Evolutionary conservation across 2,888 invertebrate species (phyloP).

Genomic region (Sinelater perroti): DNA sequence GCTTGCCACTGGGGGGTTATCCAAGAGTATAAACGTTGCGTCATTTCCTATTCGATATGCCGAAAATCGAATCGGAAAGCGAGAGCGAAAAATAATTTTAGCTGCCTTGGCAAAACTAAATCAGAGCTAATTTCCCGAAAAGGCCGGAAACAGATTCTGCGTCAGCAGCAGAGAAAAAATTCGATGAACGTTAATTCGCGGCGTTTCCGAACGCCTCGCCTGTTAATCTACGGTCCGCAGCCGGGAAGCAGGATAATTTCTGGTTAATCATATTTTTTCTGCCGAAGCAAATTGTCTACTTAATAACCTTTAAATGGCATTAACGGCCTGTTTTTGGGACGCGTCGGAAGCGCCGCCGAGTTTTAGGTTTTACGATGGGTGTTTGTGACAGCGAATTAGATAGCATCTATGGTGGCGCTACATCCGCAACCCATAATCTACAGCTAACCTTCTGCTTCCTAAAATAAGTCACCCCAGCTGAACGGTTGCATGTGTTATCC

Average conservation of each 20-base stretch:
- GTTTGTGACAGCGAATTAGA: slow-evolving; percentile 22
- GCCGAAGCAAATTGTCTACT: slow-evolving; percentile 8
- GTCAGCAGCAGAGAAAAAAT: slow-evolving; percentile 14
- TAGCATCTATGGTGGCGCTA: slow-evolving; percentile 27
- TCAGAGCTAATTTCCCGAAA: slow-evolving; percentile 18
- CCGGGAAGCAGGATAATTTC: slow-evolving; percentile 15
- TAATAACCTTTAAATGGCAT: slow-evolving; percentile 19
- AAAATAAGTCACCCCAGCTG: slow-evolving; percentile 36
- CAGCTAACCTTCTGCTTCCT: slow-evolving; percentile 27
- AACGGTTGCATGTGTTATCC: slow-evolving; percentile 39
- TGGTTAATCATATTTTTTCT: slow-evolving; percentile 17
- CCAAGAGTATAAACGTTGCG: no score
- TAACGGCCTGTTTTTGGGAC: slow-evolving; percentile 19
- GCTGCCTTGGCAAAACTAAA: no score
- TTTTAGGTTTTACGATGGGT: slow-evolving; percentile 17
- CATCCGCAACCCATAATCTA: slow-evolving; percentile 34
- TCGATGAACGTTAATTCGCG: slow-evolving; percentile 14
- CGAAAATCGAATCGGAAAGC: no score
- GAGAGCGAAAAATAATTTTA: no score
- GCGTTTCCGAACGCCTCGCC: no score
- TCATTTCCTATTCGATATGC: no score
- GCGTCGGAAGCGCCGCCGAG: slow-evolving; percentile 7
- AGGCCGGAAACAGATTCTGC: slow-evolving; percentile 18
- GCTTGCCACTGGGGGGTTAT: no score
- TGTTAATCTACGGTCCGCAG: slow-evolving; percentile 17